Evolutionary conservation across 1,140 invertebrate genomes (phyloP).

Genomic region (Phymorhynchus buccinoides): DNA sequence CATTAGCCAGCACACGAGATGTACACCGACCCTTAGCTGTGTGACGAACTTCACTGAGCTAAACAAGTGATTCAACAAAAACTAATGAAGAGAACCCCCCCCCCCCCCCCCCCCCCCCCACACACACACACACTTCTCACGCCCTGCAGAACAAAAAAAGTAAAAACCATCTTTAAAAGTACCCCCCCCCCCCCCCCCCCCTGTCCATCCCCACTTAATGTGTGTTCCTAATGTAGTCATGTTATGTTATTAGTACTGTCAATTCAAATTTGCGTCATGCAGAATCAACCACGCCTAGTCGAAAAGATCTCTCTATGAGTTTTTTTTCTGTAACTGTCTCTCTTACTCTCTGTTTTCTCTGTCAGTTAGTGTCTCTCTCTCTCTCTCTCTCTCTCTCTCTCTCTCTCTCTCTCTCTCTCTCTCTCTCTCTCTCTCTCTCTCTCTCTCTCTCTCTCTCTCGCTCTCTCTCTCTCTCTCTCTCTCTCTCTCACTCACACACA

Average conservation of each 20-base stretch:
- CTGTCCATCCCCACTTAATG: no score
- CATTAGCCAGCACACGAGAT: no score
- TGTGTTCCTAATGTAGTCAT: not conserved
- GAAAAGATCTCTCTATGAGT: not conserved
- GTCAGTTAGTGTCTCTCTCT: not conserved
- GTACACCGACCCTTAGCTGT: no score
- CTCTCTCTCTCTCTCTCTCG: not conserved
- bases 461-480: not conserved
- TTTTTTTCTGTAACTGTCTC: slow-evolving; percentile 17
- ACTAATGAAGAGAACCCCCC: no score
- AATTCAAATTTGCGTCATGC: not conserved
- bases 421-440: not conserved
- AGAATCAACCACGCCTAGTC: no score
- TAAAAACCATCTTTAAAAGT: no score
- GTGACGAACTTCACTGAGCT: no score
- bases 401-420: slow-evolving; percentile 4
- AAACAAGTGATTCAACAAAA: no score
- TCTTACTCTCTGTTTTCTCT: not conserved
- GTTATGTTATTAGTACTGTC: not conserved
- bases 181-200: not conserved
- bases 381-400: not conserved
- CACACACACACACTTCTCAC: no score
- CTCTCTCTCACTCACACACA: no score
- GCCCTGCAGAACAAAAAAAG: no score
- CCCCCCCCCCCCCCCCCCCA: no score